Evolutionary conservation across 2,888 invertebrate genomes (phyloP), one percentile per base, ranked within the genome.

Genomic region (Pandemis corylana): DNA sequence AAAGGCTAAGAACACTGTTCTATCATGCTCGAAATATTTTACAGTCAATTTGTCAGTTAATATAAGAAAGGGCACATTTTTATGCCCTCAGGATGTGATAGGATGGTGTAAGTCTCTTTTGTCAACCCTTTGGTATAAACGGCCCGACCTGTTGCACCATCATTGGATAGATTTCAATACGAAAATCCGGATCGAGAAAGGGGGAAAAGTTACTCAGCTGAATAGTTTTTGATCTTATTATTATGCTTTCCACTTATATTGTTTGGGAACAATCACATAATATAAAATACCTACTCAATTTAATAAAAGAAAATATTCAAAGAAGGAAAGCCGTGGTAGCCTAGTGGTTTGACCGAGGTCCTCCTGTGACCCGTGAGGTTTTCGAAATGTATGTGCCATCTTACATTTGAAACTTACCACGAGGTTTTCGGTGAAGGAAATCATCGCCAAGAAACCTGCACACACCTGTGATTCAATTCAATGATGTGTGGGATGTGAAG

Each of bases 101-200:
- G 42, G 61, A 59, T 28, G 28, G 64, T 46, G 42, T 41, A 56
- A 51, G 41, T 62, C 20, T 46, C 46, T n/a, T 41, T 49, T 65
- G 62, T 28, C 62, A 56, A 75, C 67, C 75, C 71, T 63, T 75
- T 71, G 53, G 71, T 71, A 67, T 62, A 62, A 68, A 66, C 10
- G 51, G 10, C 53, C 69, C 53, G 9, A 75, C 75, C 75, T 75
- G 75, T 75, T 75, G 75, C 71, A 6, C 36, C 15, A n/a, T 41
- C 69, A 64, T 70, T 10, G 62, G 46, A 41, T 61, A 28, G 72
- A 42, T 63, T 67, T 66, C 62, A 71, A 75, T 67, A 71, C 53
- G 49, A 75, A 70, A 67, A 53, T 71, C 71, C 67, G 75, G 28
- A 61, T 28, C 28, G 51, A 62, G 59, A 42, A 53, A 41, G 63